Evolutionary conservation across 2,797 vertebrate genomes (phyloP).

Genomic region (Poecilia velifera): DNA sequence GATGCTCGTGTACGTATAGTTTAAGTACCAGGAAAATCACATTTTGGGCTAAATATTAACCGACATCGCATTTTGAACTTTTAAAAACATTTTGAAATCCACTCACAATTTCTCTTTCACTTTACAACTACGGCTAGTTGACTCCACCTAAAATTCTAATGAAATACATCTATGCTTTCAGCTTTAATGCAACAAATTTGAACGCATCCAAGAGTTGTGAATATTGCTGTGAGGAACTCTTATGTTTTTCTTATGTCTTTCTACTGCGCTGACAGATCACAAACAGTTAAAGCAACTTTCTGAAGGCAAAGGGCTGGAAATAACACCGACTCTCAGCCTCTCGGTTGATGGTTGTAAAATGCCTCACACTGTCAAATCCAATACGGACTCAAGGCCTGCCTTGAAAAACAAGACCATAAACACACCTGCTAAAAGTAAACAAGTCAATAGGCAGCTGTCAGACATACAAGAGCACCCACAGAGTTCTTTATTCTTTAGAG

Average conservation of each 20-base stretch:
- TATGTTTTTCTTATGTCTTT: constrained; percentile 9
- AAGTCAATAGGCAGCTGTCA: constrained; percentile 54
- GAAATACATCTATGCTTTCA: background rate
- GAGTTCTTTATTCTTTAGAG: constrained; percentile 58
- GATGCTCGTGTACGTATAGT: background rate
- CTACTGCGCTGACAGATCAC: constrained; percentile 3
- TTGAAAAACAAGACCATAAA: constrained; percentile 44
- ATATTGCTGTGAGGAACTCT: background rate
- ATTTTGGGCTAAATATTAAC: background rate
- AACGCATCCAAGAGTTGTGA: background rate
- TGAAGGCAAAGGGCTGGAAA: constrained; percentile 9
- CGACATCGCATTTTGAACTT: background rate
- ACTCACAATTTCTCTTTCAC: background rate
- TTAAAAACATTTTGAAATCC: background rate
- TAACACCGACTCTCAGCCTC: constrained; percentile 20
- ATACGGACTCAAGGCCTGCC: constrained; percentile 19
- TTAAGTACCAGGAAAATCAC: background rate
- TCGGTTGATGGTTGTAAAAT: constrained; percentile 38
- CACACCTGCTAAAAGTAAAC: constrained; percentile 49
- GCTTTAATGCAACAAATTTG: background rate
- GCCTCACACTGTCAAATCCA: constrained; percentile 37
- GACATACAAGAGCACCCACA: constrained; percentile 43
- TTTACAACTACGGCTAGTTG: background rate
- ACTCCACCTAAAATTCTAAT: background rate
- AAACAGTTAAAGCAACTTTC: constrained; percentile 38